Conservation (phyloP, 2,797 vertebrate species). For the Lithobates sylvaticus region DNA sequence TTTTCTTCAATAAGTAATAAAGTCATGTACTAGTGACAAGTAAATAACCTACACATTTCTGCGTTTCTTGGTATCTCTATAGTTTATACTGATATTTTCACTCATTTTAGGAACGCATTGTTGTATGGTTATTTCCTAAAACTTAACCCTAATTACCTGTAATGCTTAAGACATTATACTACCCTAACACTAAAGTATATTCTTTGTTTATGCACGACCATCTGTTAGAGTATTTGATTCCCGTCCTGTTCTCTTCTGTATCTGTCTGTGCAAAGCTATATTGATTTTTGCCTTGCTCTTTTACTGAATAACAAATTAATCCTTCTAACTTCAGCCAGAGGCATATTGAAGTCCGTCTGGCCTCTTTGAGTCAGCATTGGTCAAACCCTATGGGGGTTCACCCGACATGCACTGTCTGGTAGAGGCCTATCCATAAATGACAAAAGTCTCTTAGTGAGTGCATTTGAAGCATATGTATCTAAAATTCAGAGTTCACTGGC, state of each 20-base stretch:
- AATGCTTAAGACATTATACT: neutral
- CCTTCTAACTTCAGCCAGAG: constrained; percentile 1
- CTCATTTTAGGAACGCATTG: neutral
- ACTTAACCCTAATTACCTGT: neutral
- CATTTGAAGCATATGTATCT: neutral
- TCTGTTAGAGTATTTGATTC: neutral
- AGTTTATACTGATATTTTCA: neutral
- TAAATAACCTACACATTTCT: neutral
- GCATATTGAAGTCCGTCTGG: neutral
- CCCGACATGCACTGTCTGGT: neutral
- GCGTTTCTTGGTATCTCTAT: neutral
- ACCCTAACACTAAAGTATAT: neutral
- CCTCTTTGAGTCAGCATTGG: neutral
- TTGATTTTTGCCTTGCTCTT: constrained; percentile 34
- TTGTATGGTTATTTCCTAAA: neutral
- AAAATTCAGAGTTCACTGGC: neutral
- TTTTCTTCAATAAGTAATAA: no score
- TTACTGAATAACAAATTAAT: constrained; percentile 13
- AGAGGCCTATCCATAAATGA: neutral
- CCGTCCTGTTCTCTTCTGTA: neutral
- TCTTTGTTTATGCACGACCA: neutral
- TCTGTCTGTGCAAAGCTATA: constrained; percentile 13
- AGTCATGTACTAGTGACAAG: neutral
- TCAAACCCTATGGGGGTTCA: neutral
- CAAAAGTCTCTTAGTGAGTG: neutral